Conservation (phyloP, 2,113 vertebrate species). For the Ceuthmochares aereus region DNA sequence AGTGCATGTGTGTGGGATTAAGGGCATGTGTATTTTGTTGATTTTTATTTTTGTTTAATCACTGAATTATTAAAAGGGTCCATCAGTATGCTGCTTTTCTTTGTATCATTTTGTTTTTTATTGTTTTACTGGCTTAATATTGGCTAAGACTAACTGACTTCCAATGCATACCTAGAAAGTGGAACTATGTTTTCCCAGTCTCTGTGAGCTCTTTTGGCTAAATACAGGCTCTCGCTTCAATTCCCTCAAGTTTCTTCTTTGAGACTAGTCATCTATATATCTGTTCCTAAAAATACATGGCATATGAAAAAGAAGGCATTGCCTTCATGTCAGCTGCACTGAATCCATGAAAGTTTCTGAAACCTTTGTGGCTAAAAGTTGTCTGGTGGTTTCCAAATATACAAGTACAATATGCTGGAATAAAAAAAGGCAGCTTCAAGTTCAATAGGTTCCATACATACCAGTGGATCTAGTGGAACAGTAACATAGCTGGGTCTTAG, state of each 20-base stretch:
- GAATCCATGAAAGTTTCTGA: neutral
- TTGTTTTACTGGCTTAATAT: neutral
- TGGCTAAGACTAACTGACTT: neutral
- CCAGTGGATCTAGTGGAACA: neutral
- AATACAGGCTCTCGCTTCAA: neutral
- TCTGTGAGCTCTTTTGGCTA: neutral
- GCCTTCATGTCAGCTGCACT: neutral
- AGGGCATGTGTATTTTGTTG: neutral
- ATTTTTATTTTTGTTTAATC: neutral
- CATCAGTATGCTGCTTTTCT: neutral
- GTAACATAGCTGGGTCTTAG: neutral
- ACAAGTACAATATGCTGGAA: neutral
- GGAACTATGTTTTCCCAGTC: neutral
- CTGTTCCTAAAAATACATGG: neutral
- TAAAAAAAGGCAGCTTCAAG: neutral
- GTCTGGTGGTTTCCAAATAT: slow-evolving; percentile 5
- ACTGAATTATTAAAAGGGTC: neutral
- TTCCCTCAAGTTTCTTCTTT: neutral
- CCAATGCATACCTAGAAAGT: neutral
- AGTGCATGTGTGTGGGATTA: neutral
- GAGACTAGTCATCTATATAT: neutral
- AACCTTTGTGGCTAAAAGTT: neutral
- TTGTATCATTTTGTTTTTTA: neutral
- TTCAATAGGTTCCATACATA: neutral
- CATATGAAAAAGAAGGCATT: neutral